Base-by-base conservation (phyloP, 2,888 invertebrate species). In the Leucophora obtusa region DNA sequence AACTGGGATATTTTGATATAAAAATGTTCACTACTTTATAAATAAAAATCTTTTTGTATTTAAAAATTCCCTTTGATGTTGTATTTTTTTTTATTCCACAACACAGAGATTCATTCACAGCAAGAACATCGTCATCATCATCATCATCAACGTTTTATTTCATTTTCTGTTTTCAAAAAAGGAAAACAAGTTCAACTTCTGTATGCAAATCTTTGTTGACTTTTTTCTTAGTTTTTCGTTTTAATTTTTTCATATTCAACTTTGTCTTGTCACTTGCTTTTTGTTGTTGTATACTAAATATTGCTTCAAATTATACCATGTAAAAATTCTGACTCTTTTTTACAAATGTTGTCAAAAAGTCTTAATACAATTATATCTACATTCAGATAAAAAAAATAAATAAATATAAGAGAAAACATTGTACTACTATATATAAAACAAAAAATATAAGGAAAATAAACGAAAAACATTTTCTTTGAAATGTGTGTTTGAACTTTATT, bases 11-110 rank as follows among this genome's bases (percentile, higher is more conserved):
- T 47, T 47, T 47, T n/a, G 2, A n/a, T 14, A 33, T 59, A 70
- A 21, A 76, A 15, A 43, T 66, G 47, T 77, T 65, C 54, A 59
- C 70, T 65, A 38, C 11, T 9, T 14, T 51, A n/a, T 50, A 51
- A 10, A 58, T 50, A 59, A 8, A n/a, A 14, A 63, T 69, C 14
- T 71, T 56, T 56, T 24, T 60, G 66, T 68, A 54, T 83, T 72
- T 62, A 62, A 68, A 63, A 72, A 79, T 81, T 82, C 79, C 43
- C 79, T 83, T 83, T 83, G 83, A 83, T 83, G 82, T 83, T 72
- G 62, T 47, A n/a, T n/a, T 53, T 60, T 60, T 51, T 71, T 50
- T 63, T 47, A 35, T 43, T 38, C 35, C 35, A 62, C 50, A 66
- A 66, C 15, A 70, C 43, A 68, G 59, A 81, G 60, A 59, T 77